phyloP scores from a whole-genome alignment of 2,888 invertebrate species.

The Drosophila trichaetosa region DNA sequence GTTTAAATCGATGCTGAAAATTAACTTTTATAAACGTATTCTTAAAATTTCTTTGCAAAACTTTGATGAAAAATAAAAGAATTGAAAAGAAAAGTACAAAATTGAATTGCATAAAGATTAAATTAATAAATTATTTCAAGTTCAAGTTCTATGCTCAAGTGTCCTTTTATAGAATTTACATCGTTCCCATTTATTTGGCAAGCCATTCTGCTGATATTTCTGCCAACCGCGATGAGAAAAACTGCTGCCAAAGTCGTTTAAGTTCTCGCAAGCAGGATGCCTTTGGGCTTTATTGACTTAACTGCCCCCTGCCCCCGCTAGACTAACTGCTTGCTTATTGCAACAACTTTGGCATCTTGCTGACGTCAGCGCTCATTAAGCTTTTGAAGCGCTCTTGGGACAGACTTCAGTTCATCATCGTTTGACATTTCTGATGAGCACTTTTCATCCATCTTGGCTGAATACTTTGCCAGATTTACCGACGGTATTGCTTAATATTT shows the following conservation, averaged over 20 bases:
- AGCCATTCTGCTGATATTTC: neutral
- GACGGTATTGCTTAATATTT: neutral
- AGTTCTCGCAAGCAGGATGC: constrained; percentile 5
- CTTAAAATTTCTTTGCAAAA: neutral
- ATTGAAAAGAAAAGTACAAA: neutral
- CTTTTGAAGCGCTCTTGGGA: constrained; percentile 18
- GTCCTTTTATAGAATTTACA: neutral
- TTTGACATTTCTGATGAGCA: constrained; percentile 8
- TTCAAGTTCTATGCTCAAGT: neutral
- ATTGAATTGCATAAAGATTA: neutral
- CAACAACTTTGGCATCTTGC: constrained; percentile 42
- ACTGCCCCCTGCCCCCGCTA: neutral
- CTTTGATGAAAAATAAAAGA: neutral
- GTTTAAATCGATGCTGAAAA: neutral
- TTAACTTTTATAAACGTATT: neutral
- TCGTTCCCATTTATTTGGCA: neutral
- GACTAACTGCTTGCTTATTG: constrained; percentile 6
- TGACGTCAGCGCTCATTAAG: constrained; percentile 56
- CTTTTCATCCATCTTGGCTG: neutral
- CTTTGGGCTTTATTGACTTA: neutral
- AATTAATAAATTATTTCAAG: neutral
- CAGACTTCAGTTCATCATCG: neutral
- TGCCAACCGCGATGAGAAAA: constrained; percentile 8
- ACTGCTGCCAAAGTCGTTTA: constrained; percentile 22
- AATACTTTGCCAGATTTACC: neutral